These are phyloP conservation scores for Sanderia malayensis DNA, from an alignment of 30 jellyfish, hydroid and myxozoan species.

Conservation along the genomic window DNA sequence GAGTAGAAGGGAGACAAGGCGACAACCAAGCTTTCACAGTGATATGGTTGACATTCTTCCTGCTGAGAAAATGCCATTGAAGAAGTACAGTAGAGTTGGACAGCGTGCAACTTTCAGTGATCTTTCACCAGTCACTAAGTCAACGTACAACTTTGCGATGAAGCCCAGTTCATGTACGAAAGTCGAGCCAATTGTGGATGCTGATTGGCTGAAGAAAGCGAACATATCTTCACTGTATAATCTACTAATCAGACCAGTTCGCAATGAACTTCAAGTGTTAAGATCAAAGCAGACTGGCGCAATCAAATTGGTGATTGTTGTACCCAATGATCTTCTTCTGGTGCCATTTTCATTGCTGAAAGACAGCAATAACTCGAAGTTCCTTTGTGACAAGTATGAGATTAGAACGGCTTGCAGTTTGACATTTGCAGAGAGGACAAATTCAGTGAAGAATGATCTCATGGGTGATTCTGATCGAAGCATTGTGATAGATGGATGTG, in stretches of 20 bases:
- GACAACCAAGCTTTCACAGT: constrained; percentile 64
- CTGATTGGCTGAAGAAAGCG: constrained; percentile 73
- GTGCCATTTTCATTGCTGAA: constrained; percentile 81
- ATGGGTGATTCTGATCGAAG: constrained; percentile 14
- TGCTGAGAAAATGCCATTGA: constrained; percentile 51
- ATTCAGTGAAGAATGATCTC: not conserved
- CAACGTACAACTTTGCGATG: constrained; percentile 65
- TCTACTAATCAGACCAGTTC: constrained; percentile 76
- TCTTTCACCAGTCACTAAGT: constrained; percentile 37
- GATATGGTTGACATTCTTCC: constrained; percentile 82
- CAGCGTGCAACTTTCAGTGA: constrained; percentile 55
- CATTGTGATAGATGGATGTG: constrained; percentile 51
- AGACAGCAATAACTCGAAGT: constrained; percentile 38
- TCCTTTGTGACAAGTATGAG: constrained; percentile 55
- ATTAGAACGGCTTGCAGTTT: constrained; percentile 44
- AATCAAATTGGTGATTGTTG: constrained; percentile 54
- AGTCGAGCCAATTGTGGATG: constrained; percentile 43
- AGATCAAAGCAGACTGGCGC: constrained; percentile 42
- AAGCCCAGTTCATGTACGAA: constrained; percentile 29
- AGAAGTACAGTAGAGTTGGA: constrained; percentile 76
- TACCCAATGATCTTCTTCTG: constrained; percentile 78
- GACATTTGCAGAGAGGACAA: constrained; percentile 10
- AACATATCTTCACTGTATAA: constrained; percentile 47
- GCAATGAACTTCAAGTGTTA: constrained; percentile 49
- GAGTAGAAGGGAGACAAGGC: constrained; percentile 60